Evolutionary conservation across 2,113 vertebrate species (phyloP).

Genomic region (Catharus minimus): DNA sequence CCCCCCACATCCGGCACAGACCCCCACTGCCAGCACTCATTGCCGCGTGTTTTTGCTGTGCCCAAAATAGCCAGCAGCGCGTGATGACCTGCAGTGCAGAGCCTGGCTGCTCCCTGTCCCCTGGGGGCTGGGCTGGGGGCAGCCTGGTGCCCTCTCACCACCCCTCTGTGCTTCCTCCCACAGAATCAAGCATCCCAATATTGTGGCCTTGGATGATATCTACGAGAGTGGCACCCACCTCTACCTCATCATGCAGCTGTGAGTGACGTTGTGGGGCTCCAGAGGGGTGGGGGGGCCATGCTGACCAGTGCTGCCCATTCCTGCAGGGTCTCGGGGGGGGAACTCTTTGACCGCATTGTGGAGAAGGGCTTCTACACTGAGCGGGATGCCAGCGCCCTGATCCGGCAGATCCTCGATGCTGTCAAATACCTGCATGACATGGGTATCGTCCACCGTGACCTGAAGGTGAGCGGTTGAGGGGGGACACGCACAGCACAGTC

Average conservation of each 20-base stretch:
- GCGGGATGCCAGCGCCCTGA: constrained; percentile 93
- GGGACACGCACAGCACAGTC: background rate
- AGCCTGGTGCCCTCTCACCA: background rate
- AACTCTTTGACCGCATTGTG: constrained; percentile 96
- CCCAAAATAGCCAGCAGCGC: background rate
- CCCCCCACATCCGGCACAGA: fast-evolving
- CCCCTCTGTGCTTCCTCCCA: fast-evolving
- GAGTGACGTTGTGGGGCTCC: constrained; percentile 53
- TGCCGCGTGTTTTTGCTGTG: background rate
- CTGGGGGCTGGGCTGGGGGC: background rate
- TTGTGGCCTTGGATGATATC: constrained; percentile 96
- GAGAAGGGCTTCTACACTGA: constrained; percentile 98
- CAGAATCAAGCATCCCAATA: constrained; percentile 97
- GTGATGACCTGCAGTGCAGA: fast-evolving
- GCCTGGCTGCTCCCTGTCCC: background rate
- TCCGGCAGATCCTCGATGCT: constrained; percentile 93
- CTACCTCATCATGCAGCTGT: constrained; percentile 99
- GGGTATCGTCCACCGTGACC: constrained; percentile 95
- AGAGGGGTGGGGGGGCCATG: fast-evolving
- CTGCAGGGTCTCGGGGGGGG: constrained; percentile 90
- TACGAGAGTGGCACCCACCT: constrained; percentile 95
- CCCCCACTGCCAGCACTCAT: background rate
- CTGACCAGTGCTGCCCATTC: fast-evolving
- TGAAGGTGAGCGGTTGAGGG: constrained; percentile 81
- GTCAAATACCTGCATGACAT: constrained; percentile 96